Evolutionary conservation across 1,140 invertebrate genomes (phyloP).

Genomic region (Melitaea cinxia): DNA sequence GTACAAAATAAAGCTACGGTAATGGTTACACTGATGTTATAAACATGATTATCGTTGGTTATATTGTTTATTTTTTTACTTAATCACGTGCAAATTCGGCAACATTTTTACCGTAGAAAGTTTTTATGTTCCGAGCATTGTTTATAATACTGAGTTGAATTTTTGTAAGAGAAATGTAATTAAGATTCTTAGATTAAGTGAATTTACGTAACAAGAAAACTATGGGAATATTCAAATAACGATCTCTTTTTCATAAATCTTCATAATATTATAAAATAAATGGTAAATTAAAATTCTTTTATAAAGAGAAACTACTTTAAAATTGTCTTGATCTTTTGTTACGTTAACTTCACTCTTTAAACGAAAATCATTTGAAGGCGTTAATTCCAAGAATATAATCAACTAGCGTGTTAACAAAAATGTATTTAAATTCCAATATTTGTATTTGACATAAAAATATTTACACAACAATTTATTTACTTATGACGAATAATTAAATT

Average conservation of each 20-base stretch:
- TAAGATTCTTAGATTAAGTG: slow-evolving; percentile 2
- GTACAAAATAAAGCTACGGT: too few species aligned
- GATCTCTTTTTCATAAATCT: not conserved
- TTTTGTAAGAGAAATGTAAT: not conserved
- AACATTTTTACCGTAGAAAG: not conserved
- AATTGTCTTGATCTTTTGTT: too few species aligned
- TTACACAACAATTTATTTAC: too few species aligned
- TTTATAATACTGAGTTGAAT: not conserved
- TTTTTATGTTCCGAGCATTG: not conserved
- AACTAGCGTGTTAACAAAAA: too few species aligned
- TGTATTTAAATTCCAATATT: too few species aligned
- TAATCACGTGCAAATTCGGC: not conserved
- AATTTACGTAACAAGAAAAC: not conserved
- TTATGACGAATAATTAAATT: too few species aligned
- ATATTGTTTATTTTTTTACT: not conserved
- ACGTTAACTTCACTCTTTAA: too few species aligned
- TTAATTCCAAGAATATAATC: too few species aligned
- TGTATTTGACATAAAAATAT: too few species aligned
- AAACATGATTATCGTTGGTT: too few species aligned
- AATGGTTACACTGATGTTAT: too few species aligned
- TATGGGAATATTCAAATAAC: not conserved
- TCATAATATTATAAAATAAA: not conserved
- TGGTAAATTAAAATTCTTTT: not conserved
- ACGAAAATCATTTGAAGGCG: too few species aligned
- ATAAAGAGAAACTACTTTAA: not conserved